Percentiles rank a stretch among this genome's conserved stretches.
These are phyloP conservation scores for Cephus pulcher DNA, from an alignment of 2,888 invertebrate genomes.

Conservation along the genomic window DNA sequence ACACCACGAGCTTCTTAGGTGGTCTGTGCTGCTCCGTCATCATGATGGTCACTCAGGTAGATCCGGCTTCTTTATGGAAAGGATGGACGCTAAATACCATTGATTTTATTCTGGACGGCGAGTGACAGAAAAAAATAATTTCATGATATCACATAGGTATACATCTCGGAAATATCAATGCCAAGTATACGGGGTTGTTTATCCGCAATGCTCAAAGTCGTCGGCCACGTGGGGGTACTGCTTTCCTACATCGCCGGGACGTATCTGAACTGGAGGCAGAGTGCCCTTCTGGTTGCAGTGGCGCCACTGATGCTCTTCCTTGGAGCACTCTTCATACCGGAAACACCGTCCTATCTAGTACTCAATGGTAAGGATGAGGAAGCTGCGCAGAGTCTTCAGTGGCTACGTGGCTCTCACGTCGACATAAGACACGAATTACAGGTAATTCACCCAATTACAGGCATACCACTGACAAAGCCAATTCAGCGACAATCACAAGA, in stretches of 20 bases:
- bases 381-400: conserved; percentile 77
- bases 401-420: conserved; percentile 85
- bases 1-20: conserved; percentile 85
- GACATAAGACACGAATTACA: conserved; percentile 80
- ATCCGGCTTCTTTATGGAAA: conserved; percentile 2
- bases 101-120: neutral
- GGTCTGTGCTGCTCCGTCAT: conserved; percentile 85
- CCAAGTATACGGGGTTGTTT: conserved; percentile 88
- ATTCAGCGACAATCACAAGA: conserved; percentile 27
- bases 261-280: conserved; percentile 85
- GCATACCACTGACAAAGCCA: neutral
- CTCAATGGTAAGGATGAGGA: conserved; percentile 81
- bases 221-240: conserved; percentile 86
- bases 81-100: neutral
- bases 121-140: neutral
- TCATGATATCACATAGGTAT: conserved; percentile 72
- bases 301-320: conserved; percentile 83
- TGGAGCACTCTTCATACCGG: conserved; percentile 84
- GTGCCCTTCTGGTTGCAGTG: conserved; percentile 83
- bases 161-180: conserved; percentile 91
- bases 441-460: conserved; percentile 37
- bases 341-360: conserved; percentile 88
- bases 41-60: conserved; percentile 80
- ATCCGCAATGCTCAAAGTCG: conserved; percentile 87
- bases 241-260: conserved; percentile 87